Evolutionary conservation across 2,797 vertebrate genomes (phyloP).

Genomic region (Rhinogobio ventralis): DNA sequence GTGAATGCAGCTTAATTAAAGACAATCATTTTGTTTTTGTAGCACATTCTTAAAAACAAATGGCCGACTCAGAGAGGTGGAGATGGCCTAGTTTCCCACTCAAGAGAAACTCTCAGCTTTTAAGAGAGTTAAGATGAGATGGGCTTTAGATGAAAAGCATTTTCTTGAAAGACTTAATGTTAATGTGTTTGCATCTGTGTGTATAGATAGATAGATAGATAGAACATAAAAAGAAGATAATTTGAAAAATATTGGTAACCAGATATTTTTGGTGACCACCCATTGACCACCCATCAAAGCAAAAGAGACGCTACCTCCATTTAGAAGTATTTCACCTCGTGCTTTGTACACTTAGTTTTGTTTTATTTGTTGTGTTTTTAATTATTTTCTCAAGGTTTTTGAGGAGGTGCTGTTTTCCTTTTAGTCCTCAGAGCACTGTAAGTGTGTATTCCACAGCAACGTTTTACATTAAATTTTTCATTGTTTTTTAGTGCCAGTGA

Average conservation of each 20-base stretch:
- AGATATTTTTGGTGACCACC: not conserved
- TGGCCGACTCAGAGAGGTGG: constrained; percentile 48
- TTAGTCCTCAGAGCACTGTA: not conserved
- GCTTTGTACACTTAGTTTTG: not conserved
- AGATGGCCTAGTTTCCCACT: constrained; percentile 52
- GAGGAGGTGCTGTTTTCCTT: not conserved
- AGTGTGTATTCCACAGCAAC: not conserved
- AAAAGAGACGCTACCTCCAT: not conserved
- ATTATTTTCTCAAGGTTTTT: not conserved
- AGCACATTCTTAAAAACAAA: constrained; percentile 58
- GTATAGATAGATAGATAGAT: too few relatives aligned
- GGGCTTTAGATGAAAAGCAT: constrained; percentile 17
- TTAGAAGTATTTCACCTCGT: not conserved
- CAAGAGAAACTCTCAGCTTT: constrained; percentile 28
- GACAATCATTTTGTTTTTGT: constrained; percentile 66
- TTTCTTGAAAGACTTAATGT: not conserved
- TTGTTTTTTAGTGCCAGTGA: not conserved
- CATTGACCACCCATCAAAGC: too few relatives aligned
- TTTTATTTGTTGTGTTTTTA: not conserved
- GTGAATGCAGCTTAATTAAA: constrained; percentile 66
- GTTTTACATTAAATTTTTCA: too few relatives aligned
- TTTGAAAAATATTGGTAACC: too few relatives aligned
- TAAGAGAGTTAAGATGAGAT: constrained; percentile 14
- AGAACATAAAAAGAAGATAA: not conserved
- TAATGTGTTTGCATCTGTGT: not conserved